phyloP scores from a whole-genome alignment of 2,888 invertebrate genomes.

The Ectropis crepuscularia region DNA sequence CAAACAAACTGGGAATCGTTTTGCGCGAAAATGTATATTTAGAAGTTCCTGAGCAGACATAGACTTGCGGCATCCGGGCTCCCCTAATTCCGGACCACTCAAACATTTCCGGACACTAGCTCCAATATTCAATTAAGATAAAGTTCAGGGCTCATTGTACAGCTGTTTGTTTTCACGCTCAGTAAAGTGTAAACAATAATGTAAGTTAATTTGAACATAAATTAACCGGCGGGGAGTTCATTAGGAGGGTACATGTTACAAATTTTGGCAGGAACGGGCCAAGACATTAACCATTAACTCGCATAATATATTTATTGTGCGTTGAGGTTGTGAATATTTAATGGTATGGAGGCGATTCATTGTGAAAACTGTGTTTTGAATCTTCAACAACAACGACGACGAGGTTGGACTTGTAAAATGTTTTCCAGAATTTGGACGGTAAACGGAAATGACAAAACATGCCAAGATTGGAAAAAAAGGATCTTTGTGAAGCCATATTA shows the following conservation, averaged over 20 bases:
- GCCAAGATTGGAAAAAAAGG: too few relatives aligned
- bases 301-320: conserved; percentile 29
- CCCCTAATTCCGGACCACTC: not conserved
- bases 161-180: conserved; percentile 13
- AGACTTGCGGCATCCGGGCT: not conserved
- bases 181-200: conserved; percentile 38
- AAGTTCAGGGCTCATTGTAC: not conserved
- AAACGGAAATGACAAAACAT: too few relatives aligned
- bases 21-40: too few relatives aligned
- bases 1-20: too few relatives aligned
- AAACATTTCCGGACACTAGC: conserved; percentile 7
- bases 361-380: conserved; percentile 8
- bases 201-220: conserved; percentile 46
- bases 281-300: conserved; percentile 34
- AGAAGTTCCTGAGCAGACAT: not conserved
- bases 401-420: too few relatives aligned
- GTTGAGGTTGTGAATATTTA: conserved; percentile 24
- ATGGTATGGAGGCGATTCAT: conserved; percentile 16
- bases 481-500: too few relatives aligned
- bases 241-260: conserved; percentile 46
- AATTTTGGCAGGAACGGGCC: conserved; percentile 38
- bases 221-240: conserved; percentile 43
- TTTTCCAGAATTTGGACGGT: too few relatives aligned
- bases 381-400: not conserved
- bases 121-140: conserved; percentile 5